Evolutionary conservation across 2,113 vertebrate species (phyloP).

Genomic region (Myiopsitta monachus): DNA sequence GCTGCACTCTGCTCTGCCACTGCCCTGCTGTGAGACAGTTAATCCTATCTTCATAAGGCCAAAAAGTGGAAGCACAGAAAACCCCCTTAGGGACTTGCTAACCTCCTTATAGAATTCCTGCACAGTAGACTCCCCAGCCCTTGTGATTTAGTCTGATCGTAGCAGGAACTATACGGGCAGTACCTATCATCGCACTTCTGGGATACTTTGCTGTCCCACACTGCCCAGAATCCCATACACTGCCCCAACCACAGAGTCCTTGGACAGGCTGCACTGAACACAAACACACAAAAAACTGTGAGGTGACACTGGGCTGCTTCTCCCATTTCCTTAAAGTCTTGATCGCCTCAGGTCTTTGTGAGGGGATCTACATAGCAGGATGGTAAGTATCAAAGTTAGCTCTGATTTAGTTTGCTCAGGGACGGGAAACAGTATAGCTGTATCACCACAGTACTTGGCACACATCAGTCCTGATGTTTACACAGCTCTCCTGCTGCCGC

Average conservation of each 20-base stretch:
- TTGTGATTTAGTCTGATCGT: background rate
- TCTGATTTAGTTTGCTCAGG: background rate
- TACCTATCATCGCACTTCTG: rapidly evolving
- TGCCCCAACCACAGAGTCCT: background rate
- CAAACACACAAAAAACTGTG: background rate
- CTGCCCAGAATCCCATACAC: background rate
- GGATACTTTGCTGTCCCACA: background rate
- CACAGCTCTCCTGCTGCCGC: background rate
- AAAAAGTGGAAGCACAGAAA: background rate
- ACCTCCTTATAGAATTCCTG: background rate
- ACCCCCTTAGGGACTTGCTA: background rate
- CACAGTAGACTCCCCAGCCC: rapidly evolving
- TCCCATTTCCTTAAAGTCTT: background rate
- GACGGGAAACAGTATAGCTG: background rate
- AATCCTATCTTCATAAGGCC: background rate
- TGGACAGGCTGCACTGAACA: background rate
- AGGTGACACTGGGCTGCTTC: background rate
- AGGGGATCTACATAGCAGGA: background rate
- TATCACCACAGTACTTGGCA: background rate
- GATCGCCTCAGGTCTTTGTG: background rate
- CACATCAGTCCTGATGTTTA: background rate
- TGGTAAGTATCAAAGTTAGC: background rate
- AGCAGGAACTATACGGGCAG: background rate
- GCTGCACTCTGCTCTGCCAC: background rate
- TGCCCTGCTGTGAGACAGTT: background rate